phyloP scores from a whole-genome alignment of 2,797 vertebrate genomes.

The Falco biarmicus region DNA sequence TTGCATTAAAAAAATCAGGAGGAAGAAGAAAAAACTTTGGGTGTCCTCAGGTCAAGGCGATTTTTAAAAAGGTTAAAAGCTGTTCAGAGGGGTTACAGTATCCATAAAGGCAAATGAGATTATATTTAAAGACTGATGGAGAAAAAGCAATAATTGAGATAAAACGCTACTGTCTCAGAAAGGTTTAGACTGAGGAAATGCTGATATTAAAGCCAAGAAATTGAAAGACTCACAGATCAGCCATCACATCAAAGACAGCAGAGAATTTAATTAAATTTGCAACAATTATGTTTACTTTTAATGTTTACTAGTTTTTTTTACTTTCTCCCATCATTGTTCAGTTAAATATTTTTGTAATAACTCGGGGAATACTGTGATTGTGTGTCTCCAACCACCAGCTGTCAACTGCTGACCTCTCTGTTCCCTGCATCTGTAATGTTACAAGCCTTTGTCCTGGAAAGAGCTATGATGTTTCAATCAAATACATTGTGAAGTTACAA shows the following conservation, averaged over 20 bases:
- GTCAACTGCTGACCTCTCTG: constrained; percentile 75
- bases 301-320: constrained; percentile 65
- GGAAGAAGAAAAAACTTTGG: constrained; percentile 68
- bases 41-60: constrained; percentile 81
- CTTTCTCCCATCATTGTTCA: constrained; percentile 58
- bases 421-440: constrained; percentile 68
- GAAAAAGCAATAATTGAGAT: constrained; percentile 83
- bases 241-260: constrained; percentile 69
- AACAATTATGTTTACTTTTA: constrained; percentile 75
- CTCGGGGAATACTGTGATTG: constrained; percentile 64
- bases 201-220: constrained; percentile 73
- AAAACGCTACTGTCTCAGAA: constrained; percentile 76
- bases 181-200: constrained; percentile 73
- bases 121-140: constrained; percentile 83
- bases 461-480: constrained; percentile 75
- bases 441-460: constrained; percentile 75
- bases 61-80: constrained; percentile 88
- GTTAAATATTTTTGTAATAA: constrained; percentile 73
- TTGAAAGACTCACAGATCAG: constrained; percentile 72
- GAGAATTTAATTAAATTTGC: constrained; percentile 70
- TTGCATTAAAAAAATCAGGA: constrained; percentile 63
- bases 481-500: constrained; percentile 73
- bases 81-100: constrained; percentile 83
- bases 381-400: constrained; percentile 67
- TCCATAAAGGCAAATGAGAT: constrained; percentile 86